Evolutionary conservation across 2,113 vertebrate genomes (phyloP), one percentile per base, ranked within the genome.

Genomic region (Otolemur garnettii): DNA sequence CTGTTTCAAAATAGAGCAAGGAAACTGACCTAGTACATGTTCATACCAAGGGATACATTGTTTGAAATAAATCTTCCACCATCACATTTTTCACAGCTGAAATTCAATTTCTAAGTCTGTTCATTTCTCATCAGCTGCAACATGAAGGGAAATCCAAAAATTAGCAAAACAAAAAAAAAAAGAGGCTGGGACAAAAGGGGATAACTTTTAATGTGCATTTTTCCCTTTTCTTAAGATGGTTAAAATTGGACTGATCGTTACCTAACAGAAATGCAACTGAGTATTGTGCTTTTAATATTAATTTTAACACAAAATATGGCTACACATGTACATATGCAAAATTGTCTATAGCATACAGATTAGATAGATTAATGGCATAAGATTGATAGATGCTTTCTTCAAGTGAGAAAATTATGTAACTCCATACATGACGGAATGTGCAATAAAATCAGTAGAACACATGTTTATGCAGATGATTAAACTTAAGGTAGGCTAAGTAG

Each of bases 1-100:
- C 69, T 87, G 35, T 96, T 95, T 97, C 68, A 97, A 97, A 98
- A 97, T 62, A 92, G 11, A 94, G 19, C 71, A 75, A 86, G 88
- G 22, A 98, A 97, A 92, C 19, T 97, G 84, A 85, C 97, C 97
- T 92, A 87, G 30, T n/a, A 7, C 19, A 83, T 77, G 33, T 96
- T 86, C 96, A 6, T 91, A 68, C 60, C 60, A 87, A 13, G 1
- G 50, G 28, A 86, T 69, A 68, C 1, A 91, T 57, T 92, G 30
- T 96, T 72, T 95, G 72, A 98, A 97, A 97, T 95, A 92, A 92
- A 94, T 91, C 42, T 83, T 24, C 26, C 87, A 50, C 85, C 35
- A 66, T 80, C 35, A 2, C 42, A 90, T 38, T 66, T 64, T 90
- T 91, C n/a, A 55, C 38, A 69, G 22, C 96, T 92, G 33, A 88